Base-by-base conservation (phyloP, 35 echinoderm and acorn worm genomes). In the Lytechinus pictus region DNA sequence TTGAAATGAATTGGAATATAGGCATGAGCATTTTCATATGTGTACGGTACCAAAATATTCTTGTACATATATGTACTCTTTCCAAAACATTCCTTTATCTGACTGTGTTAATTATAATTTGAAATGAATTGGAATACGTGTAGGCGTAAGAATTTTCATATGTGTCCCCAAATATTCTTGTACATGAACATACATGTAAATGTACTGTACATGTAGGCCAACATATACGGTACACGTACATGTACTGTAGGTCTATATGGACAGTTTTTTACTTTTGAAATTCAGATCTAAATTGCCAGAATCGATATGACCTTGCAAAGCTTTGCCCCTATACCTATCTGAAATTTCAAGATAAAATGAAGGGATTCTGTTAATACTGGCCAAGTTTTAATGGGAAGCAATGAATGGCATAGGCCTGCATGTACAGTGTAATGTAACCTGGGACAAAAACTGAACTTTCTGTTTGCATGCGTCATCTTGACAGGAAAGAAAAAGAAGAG, bases 381-480 rank as follows among this genome's bases (percentile, higher is more conserved):
- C 66, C 66, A 79, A 79, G 66, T 79, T 79, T 16, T 79, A 14
- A 7, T 79, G 19, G 21, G 14, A 79, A 79, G 6, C 66, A 24
- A 24, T 79, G 21, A 6, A 7, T 24, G 16, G 21, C 21, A 7
- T 79, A n/a, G n/a, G 33, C 33, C 33, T 44, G 33, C 33, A 44
- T 44, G 2, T 44, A 44, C 33, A 44, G 33, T 44, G 33, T 44
- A 44, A 44, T 44, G 33, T 44, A 44, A 44, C 33, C 33, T 44
- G 33, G 33, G n/a, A 24, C 12, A 79, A 24, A 72, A n/a, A 24
- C 8, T 16, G 66, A 79, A 79, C 66, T 79, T 24, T 79, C 66
- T 79, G 66, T 79, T 79, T 79, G 19, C 66, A 24, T 79, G 66
- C 66, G 66, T 79, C 66, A 79, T 79, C 66, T 79, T 79, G 66